Evolutionary conservation across 2,113 vertebrate genomes (phyloP).

Genomic region (Synchiropus splendidus): DNA sequence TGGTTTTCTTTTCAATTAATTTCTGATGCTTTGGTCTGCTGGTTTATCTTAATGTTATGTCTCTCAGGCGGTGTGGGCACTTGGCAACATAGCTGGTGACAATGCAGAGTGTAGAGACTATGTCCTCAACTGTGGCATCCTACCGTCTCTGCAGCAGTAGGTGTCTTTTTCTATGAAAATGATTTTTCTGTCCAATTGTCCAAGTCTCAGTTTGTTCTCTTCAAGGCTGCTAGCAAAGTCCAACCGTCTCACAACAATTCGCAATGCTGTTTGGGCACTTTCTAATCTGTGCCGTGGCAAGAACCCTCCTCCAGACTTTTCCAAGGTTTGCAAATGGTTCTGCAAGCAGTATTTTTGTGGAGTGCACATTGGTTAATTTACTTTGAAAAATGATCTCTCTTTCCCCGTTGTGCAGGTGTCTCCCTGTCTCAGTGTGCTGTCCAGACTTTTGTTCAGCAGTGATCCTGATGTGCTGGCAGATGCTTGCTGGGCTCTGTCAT

Average conservation of each 20-base stretch:
- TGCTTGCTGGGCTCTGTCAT: conserved; percentile 89
- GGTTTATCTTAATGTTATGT: too few relatives aligned
- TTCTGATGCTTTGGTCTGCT: too few relatives aligned
- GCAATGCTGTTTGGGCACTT: conserved; percentile 88
- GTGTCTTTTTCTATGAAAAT: conserved; percentile 34
- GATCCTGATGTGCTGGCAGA: conserved; percentile 85
- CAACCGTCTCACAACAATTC: conserved; percentile 82
- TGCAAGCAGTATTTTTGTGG: not conserved
- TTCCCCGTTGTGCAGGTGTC: conserved; percentile 65
- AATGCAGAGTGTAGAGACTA: conserved; percentile 92
- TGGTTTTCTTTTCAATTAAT: too few relatives aligned
- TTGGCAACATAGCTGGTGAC: conserved; percentile 90
- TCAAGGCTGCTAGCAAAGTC: conserved; percentile 79
- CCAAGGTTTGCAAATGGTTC: conserved; percentile 65
- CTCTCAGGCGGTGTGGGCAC: conserved; percentile 84
- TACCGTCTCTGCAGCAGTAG: conserved; percentile 85
- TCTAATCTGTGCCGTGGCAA: conserved; percentile 90
- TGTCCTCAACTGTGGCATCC: conserved; percentile 83
- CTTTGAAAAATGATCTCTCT: not conserved
- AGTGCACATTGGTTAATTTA: too few relatives aligned
- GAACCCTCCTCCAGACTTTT: conserved; percentile 87
- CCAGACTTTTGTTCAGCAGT: conserved; percentile 82
- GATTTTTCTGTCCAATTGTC: not conserved
- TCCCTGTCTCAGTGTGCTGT: conserved; percentile 81
- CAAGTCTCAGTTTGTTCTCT: not conserved